phyloP scores from a whole-genome alignment of 1,140 invertebrate genomes.

The Hetaerina americana region DNA sequence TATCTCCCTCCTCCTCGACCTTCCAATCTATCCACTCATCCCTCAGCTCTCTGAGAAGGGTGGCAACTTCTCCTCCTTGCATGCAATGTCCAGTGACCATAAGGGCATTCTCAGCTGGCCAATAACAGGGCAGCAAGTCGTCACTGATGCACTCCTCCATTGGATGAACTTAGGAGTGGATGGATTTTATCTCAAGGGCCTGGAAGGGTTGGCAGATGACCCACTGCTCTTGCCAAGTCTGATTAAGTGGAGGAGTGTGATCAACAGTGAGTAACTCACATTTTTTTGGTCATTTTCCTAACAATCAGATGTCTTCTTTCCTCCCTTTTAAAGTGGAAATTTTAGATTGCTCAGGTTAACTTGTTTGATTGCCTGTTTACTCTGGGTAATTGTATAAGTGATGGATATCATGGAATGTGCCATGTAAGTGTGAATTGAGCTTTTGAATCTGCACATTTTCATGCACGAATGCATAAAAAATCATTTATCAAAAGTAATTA shows the following conservation, averaged over 20 bases:
- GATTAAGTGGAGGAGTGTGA: slow-evolving; percentile 47
- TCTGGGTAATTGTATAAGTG: too few species aligned
- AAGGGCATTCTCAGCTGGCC: too few species aligned
- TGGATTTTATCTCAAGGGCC: slow-evolving; percentile 67
- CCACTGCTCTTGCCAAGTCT: slow-evolving; percentile 35
- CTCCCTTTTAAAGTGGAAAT: too few species aligned
- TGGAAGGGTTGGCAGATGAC: slow-evolving; percentile 36
- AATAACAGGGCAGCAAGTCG: not conserved
- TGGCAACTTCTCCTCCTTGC: not conserved
- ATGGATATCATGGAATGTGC: too few species aligned
- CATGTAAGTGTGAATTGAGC: too few species aligned
- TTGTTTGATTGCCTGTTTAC: too few species aligned
- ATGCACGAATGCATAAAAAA: too few species aligned
- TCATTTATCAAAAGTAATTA: too few species aligned
- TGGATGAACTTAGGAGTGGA: slow-evolving; percentile 55
- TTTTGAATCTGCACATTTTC: too few species aligned
- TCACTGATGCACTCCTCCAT: slow-evolving; percentile 35
- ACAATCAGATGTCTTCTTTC: too few species aligned
- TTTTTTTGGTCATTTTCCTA: too few species aligned
- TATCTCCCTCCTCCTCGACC: slow-evolving; percentile 58
- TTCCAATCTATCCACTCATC: slow-evolving; percentile 49
- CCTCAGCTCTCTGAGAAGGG: slow-evolving; percentile 22
- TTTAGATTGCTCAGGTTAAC: too few species aligned
- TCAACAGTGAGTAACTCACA: slow-evolving; percentile 25
- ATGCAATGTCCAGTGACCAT: not conserved